Base-by-base conservation (phyloP, 2,888 invertebrate genomes). In the Elegia similella region DNA sequence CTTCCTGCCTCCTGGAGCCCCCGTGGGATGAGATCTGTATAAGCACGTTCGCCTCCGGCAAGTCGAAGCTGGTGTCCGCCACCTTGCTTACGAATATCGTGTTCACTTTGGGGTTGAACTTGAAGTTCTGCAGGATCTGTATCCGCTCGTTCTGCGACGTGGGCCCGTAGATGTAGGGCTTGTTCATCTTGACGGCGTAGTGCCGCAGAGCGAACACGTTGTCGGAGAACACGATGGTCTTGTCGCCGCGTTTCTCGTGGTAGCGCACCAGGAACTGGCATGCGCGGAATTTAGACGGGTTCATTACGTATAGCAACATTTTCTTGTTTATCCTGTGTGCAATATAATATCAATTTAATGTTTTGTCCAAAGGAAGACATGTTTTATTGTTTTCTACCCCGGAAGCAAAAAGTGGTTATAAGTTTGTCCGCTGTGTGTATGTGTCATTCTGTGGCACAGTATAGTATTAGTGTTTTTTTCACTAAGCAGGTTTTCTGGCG, bases 41-140 rank as follows among this genome's bases (percentile, higher is more conserved):
- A 30, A 99, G 92, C 0, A 99, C 99, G 83, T 99, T 99, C 0
- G 99, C 99, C 87, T 99, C 99, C 0, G 99, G 99, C 76, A 99
- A 93, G 93, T 99, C 99, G 84, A 99, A 99, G 56, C 99, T 99
- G 0, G 99, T 99, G 79, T 99, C 99, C 0, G 99, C 99, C 7
- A 99, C 99, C 94, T 99, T 99, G 71, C 99, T 99, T 58, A 99
- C 99, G 84, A 99, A 99, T 75, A 99, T 99, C 0, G 99, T 99
- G 84, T 99, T 99, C 62, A 98, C 98, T 93, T 98, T 98, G 0
- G 97, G 98, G 82, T 99, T 99, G 78, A 97, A 98, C 84, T 99
- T 99, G 87, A 99, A 99, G 84, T 99, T 99, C 89, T 99, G 99
- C 60, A 99, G 91, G 72, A 99, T 99, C 86, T 99, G 98, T 81